Conservation (phyloP, 2,797 vertebrate species). For the Gallinago stenura region DNA sequence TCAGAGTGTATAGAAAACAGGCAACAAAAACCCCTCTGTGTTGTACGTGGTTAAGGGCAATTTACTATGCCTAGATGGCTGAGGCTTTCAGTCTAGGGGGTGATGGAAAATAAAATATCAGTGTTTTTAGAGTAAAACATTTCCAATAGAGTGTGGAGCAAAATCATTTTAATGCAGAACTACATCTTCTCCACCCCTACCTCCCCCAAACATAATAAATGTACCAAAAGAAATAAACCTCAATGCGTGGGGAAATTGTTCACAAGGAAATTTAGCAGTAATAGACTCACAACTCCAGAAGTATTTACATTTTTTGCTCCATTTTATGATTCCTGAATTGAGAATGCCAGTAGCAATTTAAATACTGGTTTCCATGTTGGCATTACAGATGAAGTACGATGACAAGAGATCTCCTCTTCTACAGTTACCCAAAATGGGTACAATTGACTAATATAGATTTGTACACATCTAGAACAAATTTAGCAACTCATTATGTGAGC, state of each 20-base stretch:
- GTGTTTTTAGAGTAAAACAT: not conserved
- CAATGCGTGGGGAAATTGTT: not conserved
- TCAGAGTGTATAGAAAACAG: fast-evolving
- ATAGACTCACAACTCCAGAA: not conserved
- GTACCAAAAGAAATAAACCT: not conserved
- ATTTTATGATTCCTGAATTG: not conserved
- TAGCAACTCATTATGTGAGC: not conserved
- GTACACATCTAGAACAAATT: not conserved
- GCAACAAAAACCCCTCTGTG: not conserved
- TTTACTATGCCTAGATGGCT: not conserved
- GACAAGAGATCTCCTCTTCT: not conserved
- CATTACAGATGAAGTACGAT: not conserved
- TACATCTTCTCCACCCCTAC: not conserved
- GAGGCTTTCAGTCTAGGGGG: not conserved
- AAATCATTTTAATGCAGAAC: not conserved
- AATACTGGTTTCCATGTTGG: not conserved
- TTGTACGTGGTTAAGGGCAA: not conserved
- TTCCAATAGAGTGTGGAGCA: not conserved
- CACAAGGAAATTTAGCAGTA: not conserved
- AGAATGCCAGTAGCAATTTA: not conserved
- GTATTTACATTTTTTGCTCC: not conserved
- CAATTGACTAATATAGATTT: not conserved
- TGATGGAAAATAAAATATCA: not conserved
- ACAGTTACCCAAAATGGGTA: not conserved
- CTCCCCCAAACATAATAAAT: not conserved